phyloP scores from a whole-genome alignment of 2,888 invertebrate genomes.

The Drosophila anomalipes region DNA sequence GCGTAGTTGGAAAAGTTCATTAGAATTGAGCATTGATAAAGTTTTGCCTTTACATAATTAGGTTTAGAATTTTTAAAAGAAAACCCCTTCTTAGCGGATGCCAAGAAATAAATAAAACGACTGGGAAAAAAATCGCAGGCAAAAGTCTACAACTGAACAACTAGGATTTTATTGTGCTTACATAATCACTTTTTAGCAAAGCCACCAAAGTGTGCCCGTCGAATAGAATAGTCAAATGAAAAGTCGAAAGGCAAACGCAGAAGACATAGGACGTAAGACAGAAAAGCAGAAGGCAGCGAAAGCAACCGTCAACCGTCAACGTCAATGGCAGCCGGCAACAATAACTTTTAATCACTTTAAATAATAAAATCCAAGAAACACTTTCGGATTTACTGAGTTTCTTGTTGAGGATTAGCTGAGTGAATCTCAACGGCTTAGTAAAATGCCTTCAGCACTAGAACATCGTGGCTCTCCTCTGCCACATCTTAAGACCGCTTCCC shows the following conservation, averaged over 20 bases:
- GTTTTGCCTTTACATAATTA: neutral
- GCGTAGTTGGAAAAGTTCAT: neutral
- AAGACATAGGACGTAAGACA: neutral
- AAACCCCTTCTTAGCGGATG: neutral
- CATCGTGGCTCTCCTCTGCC: slow-evolving; percentile 28
- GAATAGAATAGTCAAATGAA: slow-evolving; percentile 38
- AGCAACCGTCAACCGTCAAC: slow-evolving; percentile 38
- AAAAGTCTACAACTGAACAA: slow-evolving; percentile 43
- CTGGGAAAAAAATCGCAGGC: slow-evolving; percentile 1
- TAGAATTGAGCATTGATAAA: neutral
- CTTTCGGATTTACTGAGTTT: slow-evolving; percentile 75
- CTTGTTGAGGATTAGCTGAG: slow-evolving; percentile 66
- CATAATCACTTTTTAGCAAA: slow-evolving; percentile 53
- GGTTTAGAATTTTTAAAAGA: neutral
- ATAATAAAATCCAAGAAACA: slow-evolving; percentile 79
- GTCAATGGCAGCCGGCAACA: slow-evolving; percentile 54
- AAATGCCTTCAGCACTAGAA: slow-evolving; percentile 63
- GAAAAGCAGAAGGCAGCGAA: neutral
- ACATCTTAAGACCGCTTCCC: slow-evolving; percentile 32
- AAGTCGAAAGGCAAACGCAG: slow-evolving; percentile 54
- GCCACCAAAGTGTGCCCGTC: slow-evolving; percentile 38
- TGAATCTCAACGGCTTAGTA: slow-evolving; percentile 66
- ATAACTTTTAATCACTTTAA: slow-evolving; percentile 79
- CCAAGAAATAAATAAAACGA: neutral
- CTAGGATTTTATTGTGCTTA: slow-evolving; percentile 61